Base-by-base conservation (phyloP, 2,888 invertebrate species). In the Oscheius myriophilus region DNA sequence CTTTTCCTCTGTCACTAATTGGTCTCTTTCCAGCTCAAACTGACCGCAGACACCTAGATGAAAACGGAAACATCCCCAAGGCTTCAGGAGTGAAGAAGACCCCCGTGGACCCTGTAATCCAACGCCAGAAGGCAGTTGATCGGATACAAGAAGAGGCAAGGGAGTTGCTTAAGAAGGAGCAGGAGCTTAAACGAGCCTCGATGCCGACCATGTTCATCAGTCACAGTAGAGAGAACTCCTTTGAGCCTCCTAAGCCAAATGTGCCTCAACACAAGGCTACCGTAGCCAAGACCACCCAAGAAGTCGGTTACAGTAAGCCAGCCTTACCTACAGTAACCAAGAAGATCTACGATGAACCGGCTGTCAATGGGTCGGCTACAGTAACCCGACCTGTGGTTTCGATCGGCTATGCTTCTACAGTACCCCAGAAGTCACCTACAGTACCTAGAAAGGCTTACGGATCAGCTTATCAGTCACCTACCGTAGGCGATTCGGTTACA, bases 111-210 rank as follows among this genome's bases (percentile, higher is more conserved):
- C 49, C 66, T 9, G 6, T 51, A 26, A 4, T 51, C 16, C 52
- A 66, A 23, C 43, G 33, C 46, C 46, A 46, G 25, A 57, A 46
- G 21, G 66, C 66, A 12, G 57, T 57, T 18, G 49, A 55, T 43
- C 45, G 66, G 7, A 66, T 66, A 4, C 55, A 66, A 21, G 66
- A 66, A 52, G 63, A 63, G 49, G 63, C 52, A 0, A n/a, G 52
- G 21, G 63, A 51, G 39, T 52, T 52, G 25, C 23, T 49, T 1
- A 12, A 12, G n/a, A 63, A 63, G 23, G 63, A 63, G 25, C 18
- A 52, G 33, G 63, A 51, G 43, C 42, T 63, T 12, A 51, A 43
- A 42, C n/a, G 52, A 12, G 33, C n/a, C 49, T 26, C 25, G 33
- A 46, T 26, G n/a, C 61, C 61, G 1, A 33, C 23, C 18, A 18